Percentiles rank a stretch among this genome's conserved stretches.
phyloP scores from a whole-genome alignment of 2,113 vertebrate species.

The Jaculus jaculus region DNA sequence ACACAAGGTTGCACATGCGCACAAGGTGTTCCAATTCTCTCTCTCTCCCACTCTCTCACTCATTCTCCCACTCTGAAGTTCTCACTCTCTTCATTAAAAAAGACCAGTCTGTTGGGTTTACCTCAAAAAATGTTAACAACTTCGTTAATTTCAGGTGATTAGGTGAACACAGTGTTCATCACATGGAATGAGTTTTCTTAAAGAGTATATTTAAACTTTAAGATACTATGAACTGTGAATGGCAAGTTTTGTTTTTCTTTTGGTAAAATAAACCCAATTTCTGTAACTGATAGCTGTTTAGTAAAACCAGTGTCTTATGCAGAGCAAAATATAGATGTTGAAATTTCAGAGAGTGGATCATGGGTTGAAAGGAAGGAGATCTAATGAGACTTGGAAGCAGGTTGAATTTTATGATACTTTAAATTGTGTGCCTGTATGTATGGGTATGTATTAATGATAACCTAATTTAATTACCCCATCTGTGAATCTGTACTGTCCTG shows the following conservation, averaged over 20 bases:
- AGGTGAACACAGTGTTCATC: not conserved
- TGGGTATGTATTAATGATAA: slow-evolving; percentile 9
- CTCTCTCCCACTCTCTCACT: too few relatives aligned
- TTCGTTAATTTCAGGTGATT: not conserved
- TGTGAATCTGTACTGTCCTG: slow-evolving; percentile 30
- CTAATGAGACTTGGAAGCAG: slow-evolving; percentile 31
- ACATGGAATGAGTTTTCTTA: not conserved
- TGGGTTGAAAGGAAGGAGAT: slow-evolving; percentile 2
- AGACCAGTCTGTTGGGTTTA: too few relatives aligned
- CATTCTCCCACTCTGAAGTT: too few relatives aligned
- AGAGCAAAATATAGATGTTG: not conserved
- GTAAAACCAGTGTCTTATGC: not conserved
- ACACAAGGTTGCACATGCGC: too few relatives aligned
- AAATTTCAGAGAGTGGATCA: slow-evolving; percentile 6
- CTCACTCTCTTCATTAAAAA: too few relatives aligned
- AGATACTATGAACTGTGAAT: not conserved
- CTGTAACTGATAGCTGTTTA: slow-evolving; percentile 1
- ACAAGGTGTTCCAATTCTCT: too few relatives aligned
- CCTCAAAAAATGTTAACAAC: not conserved
- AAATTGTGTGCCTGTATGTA: not conserved
- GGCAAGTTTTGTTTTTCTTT: not conserved
- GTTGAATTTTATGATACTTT: slow-evolving; percentile 41
- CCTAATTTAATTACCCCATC: slow-evolving; percentile 37
- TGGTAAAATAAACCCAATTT: not conserved
- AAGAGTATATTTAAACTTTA: slow-evolving; percentile 11